Evolutionary conservation across 1,140 invertebrate species (phyloP), one percentile per base, ranked within the genome.

Genomic region (Pygmarrhopalites habei): DNA sequence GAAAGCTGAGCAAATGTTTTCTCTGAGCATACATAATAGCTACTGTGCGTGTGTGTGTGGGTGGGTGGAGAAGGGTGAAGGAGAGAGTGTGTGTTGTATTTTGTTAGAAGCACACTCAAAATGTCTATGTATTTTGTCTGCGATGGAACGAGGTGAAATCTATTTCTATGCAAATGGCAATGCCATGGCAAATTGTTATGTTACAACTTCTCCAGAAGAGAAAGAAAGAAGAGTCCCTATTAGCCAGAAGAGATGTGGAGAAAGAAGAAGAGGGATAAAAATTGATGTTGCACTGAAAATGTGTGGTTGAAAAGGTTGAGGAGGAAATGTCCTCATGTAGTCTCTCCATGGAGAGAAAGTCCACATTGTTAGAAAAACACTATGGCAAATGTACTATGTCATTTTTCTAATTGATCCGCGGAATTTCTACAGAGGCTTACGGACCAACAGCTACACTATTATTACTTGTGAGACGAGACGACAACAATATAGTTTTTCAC

Each of bases 131-230:
- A 5, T 35, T 35, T 5, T 35, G 32, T 35, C 32, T 35, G 32
- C 5, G 15, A 35, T 35, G 32, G 32, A 35, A 35, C 32, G 49
- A 52, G 49, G 28, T 52, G 49, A 52, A 52, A 52, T 52, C 49
- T 52, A 52, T 52, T 52, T 52, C 49, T 52, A 52, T 52, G 49
- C 49, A 52, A 52, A 52, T 52, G 28, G 49, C 49, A 26, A 5
- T 25, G 14, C 5, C 25, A 25, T 7, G 5, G 25, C 49, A 52
- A 52, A 52, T 52, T 52, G 49, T 52, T 52, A 52, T 52, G 49
- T 25, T 52, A 49, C 12, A n/a, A 41, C n/a, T 41, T 41, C n/a
- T 41, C n/a, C 39, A 41, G 39, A n/a, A 41, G 35, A 39, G 35
- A 39, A 17, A 10, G 35, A 7, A 39, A 39, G 35, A 39, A 39